Percentiles rank a stretch among this genome's conserved stretches.
phyloP scores from a whole-genome alignment of 2,113 vertebrate species.

The Zapornia atra region DNA sequence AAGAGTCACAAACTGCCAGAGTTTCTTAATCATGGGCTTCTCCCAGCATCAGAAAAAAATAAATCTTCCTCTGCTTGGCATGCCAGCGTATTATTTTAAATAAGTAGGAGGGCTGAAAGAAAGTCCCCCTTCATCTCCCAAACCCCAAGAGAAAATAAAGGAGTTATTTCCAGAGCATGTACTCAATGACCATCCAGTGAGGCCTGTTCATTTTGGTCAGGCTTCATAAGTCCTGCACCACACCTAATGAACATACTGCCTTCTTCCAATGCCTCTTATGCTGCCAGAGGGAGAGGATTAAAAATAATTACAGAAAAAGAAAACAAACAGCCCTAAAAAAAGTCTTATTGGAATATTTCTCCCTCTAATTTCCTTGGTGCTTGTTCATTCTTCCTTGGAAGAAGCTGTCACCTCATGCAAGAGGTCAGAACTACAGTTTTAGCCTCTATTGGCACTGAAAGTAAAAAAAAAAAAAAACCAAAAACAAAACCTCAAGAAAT shows the following conservation, averaged over 20 bases:
- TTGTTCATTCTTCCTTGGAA: neutral
- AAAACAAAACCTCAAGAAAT: neutral
- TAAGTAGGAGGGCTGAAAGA: neutral
- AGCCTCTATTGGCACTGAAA: neutral
- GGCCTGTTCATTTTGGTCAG: constrained; percentile 18
- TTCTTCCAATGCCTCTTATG: neutral
- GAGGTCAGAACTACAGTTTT: neutral
- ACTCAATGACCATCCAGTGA: neutral
- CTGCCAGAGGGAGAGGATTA: neutral
- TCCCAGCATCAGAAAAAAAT: neutral
- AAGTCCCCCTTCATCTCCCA: constrained; percentile 20
- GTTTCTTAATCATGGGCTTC: neutral
- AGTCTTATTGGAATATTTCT: neutral
- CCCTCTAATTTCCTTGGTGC: neutral
- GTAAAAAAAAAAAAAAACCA: neutral
- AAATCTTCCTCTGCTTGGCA: neutral
- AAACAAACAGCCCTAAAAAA: neutral
- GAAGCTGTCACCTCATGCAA: neutral
- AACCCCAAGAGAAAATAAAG: constrained; percentile 4
- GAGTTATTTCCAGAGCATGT: constrained; percentile 34
- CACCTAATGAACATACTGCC: constrained; percentile 10
- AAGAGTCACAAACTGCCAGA: neutral
- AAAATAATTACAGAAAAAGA: neutral
- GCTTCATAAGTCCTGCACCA: neutral
- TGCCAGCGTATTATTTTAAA: neutral